Evolutionary conservation across 1,140 invertebrate species (phyloP).

Genomic region (Drosophila ercepeae): DNA sequence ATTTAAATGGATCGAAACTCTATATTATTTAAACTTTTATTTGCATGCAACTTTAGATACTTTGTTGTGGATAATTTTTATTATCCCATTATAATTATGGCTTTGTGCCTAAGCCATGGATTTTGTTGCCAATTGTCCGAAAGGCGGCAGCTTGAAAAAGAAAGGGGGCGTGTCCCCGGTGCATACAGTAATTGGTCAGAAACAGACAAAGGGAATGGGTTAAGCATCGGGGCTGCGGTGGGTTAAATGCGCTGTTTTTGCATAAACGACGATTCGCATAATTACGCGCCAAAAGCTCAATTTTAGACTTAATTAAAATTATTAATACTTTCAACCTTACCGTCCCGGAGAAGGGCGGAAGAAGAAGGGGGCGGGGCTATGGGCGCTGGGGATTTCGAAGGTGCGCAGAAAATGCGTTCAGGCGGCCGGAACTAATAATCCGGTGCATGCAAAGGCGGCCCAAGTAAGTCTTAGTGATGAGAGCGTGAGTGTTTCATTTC

Average conservation of each 20-base stretch:
- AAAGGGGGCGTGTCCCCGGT: slow-evolving; percentile 62
- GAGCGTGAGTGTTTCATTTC: too few relatives aligned
- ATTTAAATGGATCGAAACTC: too few relatives aligned
- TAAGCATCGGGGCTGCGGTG: neutral
- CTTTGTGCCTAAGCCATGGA: slow-evolving; percentile 23
- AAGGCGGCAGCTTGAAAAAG: slow-evolving; percentile 69
- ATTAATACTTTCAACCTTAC: slow-evolving; percentile 47
- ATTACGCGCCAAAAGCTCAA: slow-evolving; percentile 75
- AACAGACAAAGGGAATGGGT: neutral
- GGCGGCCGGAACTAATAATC: slow-evolving; percentile 79
- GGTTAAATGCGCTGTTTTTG: neutral
- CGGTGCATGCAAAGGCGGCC: slow-evolving; percentile 64
- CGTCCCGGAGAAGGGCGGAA: neutral
- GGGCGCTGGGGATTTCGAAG: slow-evolving; percentile 9
- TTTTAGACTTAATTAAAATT: slow-evolving; percentile 76
- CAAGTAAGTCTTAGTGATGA: too few relatives aligned
- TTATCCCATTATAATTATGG: neutral
- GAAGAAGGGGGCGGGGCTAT: neutral
- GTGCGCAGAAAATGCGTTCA: slow-evolving; percentile 74
- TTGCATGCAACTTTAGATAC: neutral
- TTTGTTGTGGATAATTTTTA: neutral
- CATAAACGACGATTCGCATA: slow-evolving; percentile 66
- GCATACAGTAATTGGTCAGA: slow-evolving; percentile 54
- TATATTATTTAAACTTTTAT: too few relatives aligned
- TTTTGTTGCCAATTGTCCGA: slow-evolving; percentile 2